Conservation (phyloP, 2,797 vertebrate genomes). For the Notolabrus celidotus region DNA sequence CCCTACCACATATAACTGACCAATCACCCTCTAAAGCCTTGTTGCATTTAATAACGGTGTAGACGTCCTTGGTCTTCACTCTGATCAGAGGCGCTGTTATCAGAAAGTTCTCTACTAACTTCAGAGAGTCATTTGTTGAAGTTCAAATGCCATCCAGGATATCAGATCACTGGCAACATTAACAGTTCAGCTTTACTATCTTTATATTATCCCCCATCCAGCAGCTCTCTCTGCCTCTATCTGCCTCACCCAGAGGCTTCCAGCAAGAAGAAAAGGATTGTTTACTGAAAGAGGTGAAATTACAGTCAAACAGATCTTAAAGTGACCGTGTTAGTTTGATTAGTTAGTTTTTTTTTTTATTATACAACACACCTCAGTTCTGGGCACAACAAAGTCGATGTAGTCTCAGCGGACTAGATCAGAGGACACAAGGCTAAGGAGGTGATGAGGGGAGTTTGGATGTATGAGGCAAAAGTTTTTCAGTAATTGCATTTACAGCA, state of each 20-base stretch:
- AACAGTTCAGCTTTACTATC: conserved; percentile 39
- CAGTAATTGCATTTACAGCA: no score
- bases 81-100: background rate
- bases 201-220: conserved; percentile 52
- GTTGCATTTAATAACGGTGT: background rate
- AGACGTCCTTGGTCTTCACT: conserved; percentile 4
- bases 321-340: conserved; percentile 6
- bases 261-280: conserved; percentile 15
- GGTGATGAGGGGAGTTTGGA: no score
- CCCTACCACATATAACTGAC: conserved; percentile 23
- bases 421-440: no score
- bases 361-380: no score
- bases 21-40: conserved; percentile 11
- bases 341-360: no score
- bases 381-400: no score
- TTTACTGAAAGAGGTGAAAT: conserved; percentile 1
- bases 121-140: conserved; percentile 53
- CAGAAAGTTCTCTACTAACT: conserved; percentile 58
- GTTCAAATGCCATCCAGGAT: conserved; percentile 56
- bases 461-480: background rate
- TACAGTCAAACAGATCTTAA: no score
- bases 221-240: conserved; percentile 43
- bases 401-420: no score
- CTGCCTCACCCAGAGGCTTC: conserved; percentile 56
- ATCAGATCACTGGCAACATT: conserved; percentile 53